These are phyloP conservation scores for Porites lutea DNA, from an alignment of 64 coral and sea anemone species.

Conservation along the genomic window DNA sequence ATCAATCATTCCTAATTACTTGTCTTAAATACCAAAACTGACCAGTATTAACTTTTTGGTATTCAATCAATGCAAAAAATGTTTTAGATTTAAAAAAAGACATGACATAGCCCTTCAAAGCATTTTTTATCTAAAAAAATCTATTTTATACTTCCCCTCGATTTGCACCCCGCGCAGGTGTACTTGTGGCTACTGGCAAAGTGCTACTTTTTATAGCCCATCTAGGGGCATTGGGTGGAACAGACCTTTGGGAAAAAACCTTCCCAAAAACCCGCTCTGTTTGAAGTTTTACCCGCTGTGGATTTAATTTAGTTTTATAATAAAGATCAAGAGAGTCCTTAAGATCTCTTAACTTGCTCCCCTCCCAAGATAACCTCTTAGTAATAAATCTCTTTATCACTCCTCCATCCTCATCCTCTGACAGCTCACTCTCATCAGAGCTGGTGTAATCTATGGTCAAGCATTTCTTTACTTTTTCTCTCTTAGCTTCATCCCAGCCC, in stretches of 20 bases:
- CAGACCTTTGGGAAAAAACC: neutral
- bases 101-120: no score
- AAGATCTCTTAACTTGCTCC: neutral
- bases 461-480: no score
- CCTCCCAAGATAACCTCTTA: slow-evolving; percentile 20
- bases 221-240: neutral
- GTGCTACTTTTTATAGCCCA: neutral
- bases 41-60: no score
- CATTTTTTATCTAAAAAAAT: no score
- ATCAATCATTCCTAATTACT: no score
- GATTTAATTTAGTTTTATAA: neutral
- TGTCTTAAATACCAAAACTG: no score
- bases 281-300: neutral
- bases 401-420: neutral
- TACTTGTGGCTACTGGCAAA: neutral
- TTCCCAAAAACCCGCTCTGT: neutral
- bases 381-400: slow-evolving; percentile 3
- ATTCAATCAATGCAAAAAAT: no score
- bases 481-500: no score
- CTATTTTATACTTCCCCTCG: no score
- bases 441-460: no score
- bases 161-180: neutral
- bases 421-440: no score
- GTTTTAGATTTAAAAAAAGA: no score
- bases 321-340: neutral